These are phyloP conservation scores for Lytechinus pictus DNA, from an alignment of 35 echinoderm and acorn worm genomes.

Conservation along the genomic window DNA sequence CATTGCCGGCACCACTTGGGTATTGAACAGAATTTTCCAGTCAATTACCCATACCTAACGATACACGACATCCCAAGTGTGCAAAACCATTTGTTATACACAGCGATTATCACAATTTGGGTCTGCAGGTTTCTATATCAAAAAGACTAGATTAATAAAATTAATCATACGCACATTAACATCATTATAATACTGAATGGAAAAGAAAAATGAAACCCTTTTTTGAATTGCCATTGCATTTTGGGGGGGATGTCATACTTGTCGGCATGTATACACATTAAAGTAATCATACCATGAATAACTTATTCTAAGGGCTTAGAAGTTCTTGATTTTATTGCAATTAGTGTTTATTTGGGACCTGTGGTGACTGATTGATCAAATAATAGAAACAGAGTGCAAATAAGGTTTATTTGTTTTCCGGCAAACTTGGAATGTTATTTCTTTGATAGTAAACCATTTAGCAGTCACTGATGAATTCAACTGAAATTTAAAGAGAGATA, in stretches of 20 bases:
- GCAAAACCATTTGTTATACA: not conserved
- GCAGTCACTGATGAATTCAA: not conserved
- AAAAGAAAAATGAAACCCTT: not conserved
- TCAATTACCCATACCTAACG: not conserved
- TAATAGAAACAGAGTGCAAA: not conserved
- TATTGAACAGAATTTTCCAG: not conserved
- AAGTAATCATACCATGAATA: not conserved
- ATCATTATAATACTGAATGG: not conserved
- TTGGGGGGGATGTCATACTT: not conserved
- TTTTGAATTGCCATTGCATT: not conserved
- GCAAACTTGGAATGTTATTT: not conserved
- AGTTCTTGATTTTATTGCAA: not conserved
- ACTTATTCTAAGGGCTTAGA: not conserved
- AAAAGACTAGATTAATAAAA: not conserved
- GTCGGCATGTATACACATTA: not conserved
- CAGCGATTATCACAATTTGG: not conserved
- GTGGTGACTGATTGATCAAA: not conserved
- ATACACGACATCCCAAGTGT: not conserved
- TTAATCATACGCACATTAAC: not conserved
- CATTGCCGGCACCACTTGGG: not conserved
- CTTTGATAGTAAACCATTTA: not conserved
- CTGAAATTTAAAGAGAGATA: not conserved
- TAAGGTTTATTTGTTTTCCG: not conserved
- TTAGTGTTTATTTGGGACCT: not conserved
- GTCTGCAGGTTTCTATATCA: not conserved